Base-by-base conservation (phyloP, 2,113 vertebrate species). In the Rhynchomys soricoides region DNA sequence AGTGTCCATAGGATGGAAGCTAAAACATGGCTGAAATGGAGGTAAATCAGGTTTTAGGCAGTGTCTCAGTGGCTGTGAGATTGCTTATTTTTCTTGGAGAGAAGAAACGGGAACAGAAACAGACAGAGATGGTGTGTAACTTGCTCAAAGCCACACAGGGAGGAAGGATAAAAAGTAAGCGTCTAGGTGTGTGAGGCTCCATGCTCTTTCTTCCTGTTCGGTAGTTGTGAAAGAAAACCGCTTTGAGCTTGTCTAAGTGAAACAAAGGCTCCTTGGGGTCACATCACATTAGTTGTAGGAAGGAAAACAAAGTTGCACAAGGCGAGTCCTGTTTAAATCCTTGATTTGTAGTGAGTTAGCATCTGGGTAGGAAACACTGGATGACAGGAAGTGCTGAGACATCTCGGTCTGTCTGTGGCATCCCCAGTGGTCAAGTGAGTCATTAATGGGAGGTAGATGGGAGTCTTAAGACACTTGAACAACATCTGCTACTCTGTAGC, bases 111-210 rank as follows among this genome's bases (percentile, higher is more conserved):
- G 40, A 73, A 78, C 31, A 26, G 29, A 64, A 52, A 62, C 22
- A 1, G 1, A 78, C 31, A 26, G 29, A 64, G 59, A 62, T 17
- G 1, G 1, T 17, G 0, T 48, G 17, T 17, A 5, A 64, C 16
- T 37, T 29, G 1, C 34, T 24, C 15, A n/a, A n/a, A 26, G 50
- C 52, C 59, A 88, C 26, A 11, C 17, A 21, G 0, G 12, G 19
- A 64, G 64, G 24, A 83, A 73, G 21, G 11, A 7, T 7, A 29
- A 37, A 34, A 34, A 4, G 50, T 29, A 37, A 3, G 0, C n/a
- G 21, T 52, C 48, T 15, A 82, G 62, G 52, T 79, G 26, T 81
- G 62, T 86, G 77, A 55, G 45, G 64, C 22, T 62, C 4, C 2
- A 5, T 43, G 34, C 5, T 83, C n/a, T 92, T 64, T 59, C 62